Evolutionary conservation across 1,140 invertebrate genomes (phyloP), one percentile per base, ranked within the genome.

Genomic region (Caenorhabditis brenneri): DNA sequence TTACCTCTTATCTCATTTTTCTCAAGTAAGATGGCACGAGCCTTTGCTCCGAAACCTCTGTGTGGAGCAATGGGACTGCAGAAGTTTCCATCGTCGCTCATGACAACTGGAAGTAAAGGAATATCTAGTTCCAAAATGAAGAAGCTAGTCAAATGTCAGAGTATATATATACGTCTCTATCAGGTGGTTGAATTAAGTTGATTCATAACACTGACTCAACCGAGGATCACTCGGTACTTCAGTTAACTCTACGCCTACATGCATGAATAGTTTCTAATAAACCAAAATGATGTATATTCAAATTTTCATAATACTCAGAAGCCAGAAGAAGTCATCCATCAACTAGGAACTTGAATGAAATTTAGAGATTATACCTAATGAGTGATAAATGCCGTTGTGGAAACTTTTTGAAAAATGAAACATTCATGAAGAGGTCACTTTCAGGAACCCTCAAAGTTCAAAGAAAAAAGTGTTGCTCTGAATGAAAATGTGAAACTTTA

Each of bases 1-100:
- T 19, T 65, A 65, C 58, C 58, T 65, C 58, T 65, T 15, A 60
- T 42, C 31, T 81, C 80, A 48, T 60, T 39, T 12, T 81, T 55
- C 10, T 55, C 80, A 46, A 81, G 53, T n/a, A 81, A 55, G 27
- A 36, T 55, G 15, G 27, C 80, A 15, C 80, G 53, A 24, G 80
- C 80, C 22, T 81, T 81, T 24, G 10, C 22, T 6, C 24, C 42
- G 36, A 81, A 81, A 7, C 80, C 80, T 1, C 80, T 31, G 24
- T 81, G 80, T 10, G 80, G 55, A 42, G 53, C 80, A 39, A 65
- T 51, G 5, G 24, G 15, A 36, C 22, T 51, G 19, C 22, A n/a
- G 9, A n/a, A 51, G 19, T 0, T n/a, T 5, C 24, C 79, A 2
- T 53, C 49, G 2, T 27, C 24, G 3, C 36, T 16, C 10, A 19